phyloP scores from a whole-genome alignment of 35 echinoderm and acorn worm genomes.

The Ophioderma brevispina region DNA sequence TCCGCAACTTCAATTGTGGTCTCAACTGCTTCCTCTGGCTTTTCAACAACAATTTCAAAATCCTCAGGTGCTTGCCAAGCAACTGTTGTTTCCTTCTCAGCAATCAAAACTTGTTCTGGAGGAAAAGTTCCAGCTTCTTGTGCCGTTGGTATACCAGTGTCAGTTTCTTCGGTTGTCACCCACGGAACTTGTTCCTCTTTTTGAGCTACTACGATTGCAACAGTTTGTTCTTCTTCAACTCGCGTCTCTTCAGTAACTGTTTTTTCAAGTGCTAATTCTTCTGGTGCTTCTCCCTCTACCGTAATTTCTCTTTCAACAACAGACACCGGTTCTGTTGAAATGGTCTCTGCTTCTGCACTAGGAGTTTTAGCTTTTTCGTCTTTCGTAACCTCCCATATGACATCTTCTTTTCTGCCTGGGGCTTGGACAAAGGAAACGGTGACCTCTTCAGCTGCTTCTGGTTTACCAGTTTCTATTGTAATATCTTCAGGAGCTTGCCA shows the following conservation, averaged over 20 bases:
- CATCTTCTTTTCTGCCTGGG: neutral
- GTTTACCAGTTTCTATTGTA: too few species aligned
- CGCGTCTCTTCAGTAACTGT: neutral
- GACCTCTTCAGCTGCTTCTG: too few species aligned
- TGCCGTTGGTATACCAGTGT: neutral
- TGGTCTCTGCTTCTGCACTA: neutral
- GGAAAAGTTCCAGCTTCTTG: neutral
- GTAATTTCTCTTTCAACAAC: too few species aligned
- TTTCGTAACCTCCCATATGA: neutral
- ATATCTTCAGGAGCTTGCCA: too few species aligned
- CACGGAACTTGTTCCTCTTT: neutral
- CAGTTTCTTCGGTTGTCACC: neutral
- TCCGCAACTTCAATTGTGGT: neutral
- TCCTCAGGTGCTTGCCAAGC: neutral
- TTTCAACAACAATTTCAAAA: neutral
- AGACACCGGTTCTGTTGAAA: too few species aligned
- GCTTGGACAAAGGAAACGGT: neutral
- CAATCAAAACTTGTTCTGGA: neutral
- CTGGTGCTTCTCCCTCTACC: neutral
- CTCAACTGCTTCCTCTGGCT: neutral
- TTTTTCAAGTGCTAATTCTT: neutral
- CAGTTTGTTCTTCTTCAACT: neutral
- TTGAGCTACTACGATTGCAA: neutral
- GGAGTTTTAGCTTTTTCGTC: neutral
- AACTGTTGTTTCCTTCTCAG: neutral